Evolutionary conservation across 2,888 invertebrate genomes (phyloP).

Genomic region (Mythimna lalbum): DNA sequence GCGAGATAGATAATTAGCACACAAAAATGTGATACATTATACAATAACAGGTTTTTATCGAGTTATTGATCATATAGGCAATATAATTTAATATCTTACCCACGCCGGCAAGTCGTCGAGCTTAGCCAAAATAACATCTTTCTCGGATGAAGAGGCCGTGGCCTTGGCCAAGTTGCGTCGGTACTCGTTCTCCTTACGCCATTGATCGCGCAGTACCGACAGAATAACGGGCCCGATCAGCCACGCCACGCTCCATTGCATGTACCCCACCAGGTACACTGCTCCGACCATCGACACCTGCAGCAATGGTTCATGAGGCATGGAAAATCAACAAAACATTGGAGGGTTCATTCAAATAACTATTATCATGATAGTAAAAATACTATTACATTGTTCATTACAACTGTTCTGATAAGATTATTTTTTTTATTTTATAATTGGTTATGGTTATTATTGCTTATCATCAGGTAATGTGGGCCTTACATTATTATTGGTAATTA

Average conservation of each 20-base stretch:
- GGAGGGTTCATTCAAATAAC: background rate
- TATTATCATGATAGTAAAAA: conserved; percentile 19
- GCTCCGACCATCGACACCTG: conserved; percentile 93
- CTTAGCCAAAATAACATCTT: conserved; percentile 96
- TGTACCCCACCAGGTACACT: conserved; percentile 95
- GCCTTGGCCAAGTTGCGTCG: conserved; percentile 94
- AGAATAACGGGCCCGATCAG: conserved; percentile 95
- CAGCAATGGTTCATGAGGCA: conserved; percentile 57
- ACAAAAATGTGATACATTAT: background rate
- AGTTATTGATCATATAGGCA: background rate
- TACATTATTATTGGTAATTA: too few relatives aligned
- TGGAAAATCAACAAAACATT: conserved; percentile 15
- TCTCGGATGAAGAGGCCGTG: conserved; percentile 95
- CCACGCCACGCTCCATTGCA: conserved; percentile 97
- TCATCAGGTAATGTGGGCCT: background rate
- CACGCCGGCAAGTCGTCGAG: conserved; percentile 98
- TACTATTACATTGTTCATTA: conserved; percentile 18
- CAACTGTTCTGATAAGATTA: conserved; percentile 31
- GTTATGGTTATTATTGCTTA: conserved; percentile 19
- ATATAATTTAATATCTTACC: conserved; percentile 90
- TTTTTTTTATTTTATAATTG: conserved; percentile 10
- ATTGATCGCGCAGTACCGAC: conserved; percentile 95
- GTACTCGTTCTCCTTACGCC: conserved; percentile 93
- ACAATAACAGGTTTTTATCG: conserved; percentile 2
- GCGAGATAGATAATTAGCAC: background rate